These are phyloP conservation scores for Gadus chalcogrammus DNA, from an alignment of 2,113 vertebrate genomes.

Conservation along the genomic window DNA sequence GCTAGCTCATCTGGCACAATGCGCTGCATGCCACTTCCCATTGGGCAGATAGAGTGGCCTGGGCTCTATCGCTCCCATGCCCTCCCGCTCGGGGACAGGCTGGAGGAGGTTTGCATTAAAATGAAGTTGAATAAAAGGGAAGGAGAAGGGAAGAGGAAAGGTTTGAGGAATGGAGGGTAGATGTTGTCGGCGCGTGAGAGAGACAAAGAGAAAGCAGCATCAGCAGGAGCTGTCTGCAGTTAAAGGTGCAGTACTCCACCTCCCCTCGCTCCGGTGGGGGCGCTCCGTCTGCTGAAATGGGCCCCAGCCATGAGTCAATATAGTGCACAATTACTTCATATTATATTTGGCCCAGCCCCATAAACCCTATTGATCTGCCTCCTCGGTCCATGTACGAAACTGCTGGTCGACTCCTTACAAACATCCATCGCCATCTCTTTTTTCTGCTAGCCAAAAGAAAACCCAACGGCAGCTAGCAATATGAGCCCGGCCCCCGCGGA, in stretches of 20 bases:
- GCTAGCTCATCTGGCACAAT: conserved; percentile 46
- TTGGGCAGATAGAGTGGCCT: conserved; percentile 24
- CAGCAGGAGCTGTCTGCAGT: neutral
- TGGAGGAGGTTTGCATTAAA: conserved; percentile 3
- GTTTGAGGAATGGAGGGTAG: too few relatives aligned
- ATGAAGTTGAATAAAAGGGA: neutral
- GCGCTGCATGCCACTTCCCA: conserved; percentile 56
- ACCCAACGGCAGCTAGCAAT: neutral
- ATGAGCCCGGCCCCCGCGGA: neutral
- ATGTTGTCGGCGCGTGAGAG: neutral
- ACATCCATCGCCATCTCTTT: conserved; percentile 23
- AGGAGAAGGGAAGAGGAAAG: too few relatives aligned
- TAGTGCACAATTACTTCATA: conserved; percentile 50
- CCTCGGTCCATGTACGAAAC: conserved; percentile 16
- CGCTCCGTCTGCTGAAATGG: conserved; percentile 42
- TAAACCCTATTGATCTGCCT: conserved; percentile 55
- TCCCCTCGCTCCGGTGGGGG: conserved; percentile 15
- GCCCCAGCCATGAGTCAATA: conserved; percentile 42
- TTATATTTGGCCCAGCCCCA: conserved; percentile 44
- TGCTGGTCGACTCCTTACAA: conserved; percentile 38
- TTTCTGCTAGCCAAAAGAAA: conserved; percentile 6
- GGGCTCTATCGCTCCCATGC: too few relatives aligned
- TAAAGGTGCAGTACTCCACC: conserved; percentile 20
- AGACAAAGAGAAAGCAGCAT: neutral
- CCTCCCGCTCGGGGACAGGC: too few relatives aligned